Base-by-base conservation (phyloP, 2,888 invertebrate species). In the Agrotis exclamationis region DNA sequence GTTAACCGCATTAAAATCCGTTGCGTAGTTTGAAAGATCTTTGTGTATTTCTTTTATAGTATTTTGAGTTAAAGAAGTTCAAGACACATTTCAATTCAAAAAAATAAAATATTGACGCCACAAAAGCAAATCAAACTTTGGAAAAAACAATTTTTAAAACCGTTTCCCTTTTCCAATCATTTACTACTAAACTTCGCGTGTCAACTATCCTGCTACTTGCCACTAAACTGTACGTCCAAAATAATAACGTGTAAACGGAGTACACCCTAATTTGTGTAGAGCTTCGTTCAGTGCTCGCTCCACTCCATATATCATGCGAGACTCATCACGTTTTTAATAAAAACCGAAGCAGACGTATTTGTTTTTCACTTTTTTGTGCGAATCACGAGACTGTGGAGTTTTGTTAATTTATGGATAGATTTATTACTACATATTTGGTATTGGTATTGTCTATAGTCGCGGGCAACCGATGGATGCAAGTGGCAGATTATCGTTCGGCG, bases 321-420 rank as follows among this genome's bases (percentile, higher is more conserved):
- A 88, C 94, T 95, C 95, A 95, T 95, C 95, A 90, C 90, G 92
- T 93, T 95, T 95, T 95, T 95, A 95, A 93, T 95, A 94, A 95
- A 94, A 93, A 76, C 88, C 74, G 77, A 79, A 70, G 82, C 86
- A 82, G 85, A 83, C 76, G 77, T 83, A 82, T 87, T 84, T 80
- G 64, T 73, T 79, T 70, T 68, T 24, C 16, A 13, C 54, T 53
- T 70, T 77, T 70, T 73, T 53, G 28, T 57, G 16, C n/a, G 24
- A 71, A 76, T 65, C 60, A 62, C 48, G 47, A 48, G 70, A 60
- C 47, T 71, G 16, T 14, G 24, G n/a, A 44, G 53, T 59, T 53
- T n/a, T 58, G 13, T 48, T 60, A 64, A 79, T 80, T 76, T 76
- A 75, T 78, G 22, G 47, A 48, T 22, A 33, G 78, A 51, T 48